Evolutionary conservation across 2,888 invertebrate species (phyloP).

Genomic region (Dioctria linearis): DNA sequence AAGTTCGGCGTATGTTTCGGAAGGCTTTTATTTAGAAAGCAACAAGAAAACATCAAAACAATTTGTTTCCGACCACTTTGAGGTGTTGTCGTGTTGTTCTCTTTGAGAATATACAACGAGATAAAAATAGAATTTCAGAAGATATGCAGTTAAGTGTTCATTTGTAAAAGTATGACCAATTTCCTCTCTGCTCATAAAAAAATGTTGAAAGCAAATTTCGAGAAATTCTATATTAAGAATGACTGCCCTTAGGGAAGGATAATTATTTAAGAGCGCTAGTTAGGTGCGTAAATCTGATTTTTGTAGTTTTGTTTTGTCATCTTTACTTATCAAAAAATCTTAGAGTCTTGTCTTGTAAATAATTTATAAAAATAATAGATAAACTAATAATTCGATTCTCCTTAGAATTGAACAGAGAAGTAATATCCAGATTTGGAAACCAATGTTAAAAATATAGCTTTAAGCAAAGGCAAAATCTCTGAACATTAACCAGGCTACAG

Average conservation of each 20-base stretch:
- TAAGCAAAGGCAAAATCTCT: no score
- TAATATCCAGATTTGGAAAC: no score
- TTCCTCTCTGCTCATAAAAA: background rate
- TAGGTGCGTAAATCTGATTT: no score
- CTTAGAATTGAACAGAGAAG: no score
- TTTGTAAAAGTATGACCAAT: conserved; percentile 1
- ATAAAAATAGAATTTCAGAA: background rate
- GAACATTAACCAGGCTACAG: no score
- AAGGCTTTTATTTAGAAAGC: background rate
- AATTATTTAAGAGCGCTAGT: no score
- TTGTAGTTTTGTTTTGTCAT: no score
- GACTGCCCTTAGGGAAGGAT: background rate
- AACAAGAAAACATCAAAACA: background rate
- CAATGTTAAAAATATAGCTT: no score
- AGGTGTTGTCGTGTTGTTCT: background rate
- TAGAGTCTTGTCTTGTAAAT: no score
- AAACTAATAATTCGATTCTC: no score
- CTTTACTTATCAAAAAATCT: no score
- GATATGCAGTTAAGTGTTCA: background rate
- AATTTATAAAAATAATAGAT: no score
- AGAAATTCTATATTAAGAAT: background rate
- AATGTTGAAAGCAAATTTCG: background rate
- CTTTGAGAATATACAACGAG: background rate
- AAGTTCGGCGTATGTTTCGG: background rate
- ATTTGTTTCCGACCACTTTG: background rate